phyloP scores from a whole-genome alignment of 2,888 invertebrate genomes.

The Pycnomerus fuliginosus region DNA sequence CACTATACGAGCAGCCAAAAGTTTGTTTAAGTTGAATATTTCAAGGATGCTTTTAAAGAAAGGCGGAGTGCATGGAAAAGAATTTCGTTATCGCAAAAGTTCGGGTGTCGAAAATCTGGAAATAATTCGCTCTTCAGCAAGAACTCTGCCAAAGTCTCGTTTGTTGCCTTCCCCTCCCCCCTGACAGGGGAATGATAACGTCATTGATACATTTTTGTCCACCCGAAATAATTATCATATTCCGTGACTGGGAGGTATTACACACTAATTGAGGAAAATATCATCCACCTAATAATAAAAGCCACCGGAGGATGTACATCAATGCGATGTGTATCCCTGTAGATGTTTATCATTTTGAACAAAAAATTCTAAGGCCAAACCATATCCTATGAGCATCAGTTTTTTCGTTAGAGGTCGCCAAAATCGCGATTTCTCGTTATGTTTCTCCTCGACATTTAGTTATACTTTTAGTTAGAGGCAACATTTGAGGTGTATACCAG shows the following conservation, averaged over 20 bases:
- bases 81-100: conserved; percentile 43
- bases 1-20: background rate
- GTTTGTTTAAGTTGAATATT: conserved; percentile 25
- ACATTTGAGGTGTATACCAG: too few species aligned
- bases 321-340: too few species aligned
- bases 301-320: background rate
- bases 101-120: conserved; percentile 27
- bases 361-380: too few species aligned
- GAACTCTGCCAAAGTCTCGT: conserved; percentile 29
- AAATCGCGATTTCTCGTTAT: too few species aligned
- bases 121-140: conserved; percentile 28
- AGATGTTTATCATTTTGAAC: too few species aligned
- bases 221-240: conserved; percentile 14
- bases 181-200: too few species aligned
- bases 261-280: conserved; percentile 11
- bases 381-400: too few species aligned
- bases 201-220: conserved; percentile 21
- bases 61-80: conserved; percentile 39
- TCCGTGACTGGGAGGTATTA: conserved; percentile 14
- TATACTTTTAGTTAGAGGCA: too few species aligned
- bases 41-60: conserved; percentile 38
- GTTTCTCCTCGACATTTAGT: too few species aligned
- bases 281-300: background rate
- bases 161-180: too few species aligned
- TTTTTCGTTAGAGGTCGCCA: too few species aligned